phyloP scores from a whole-genome alignment of 2,888 invertebrate genomes.

The Drosophila siamana region DNA sequence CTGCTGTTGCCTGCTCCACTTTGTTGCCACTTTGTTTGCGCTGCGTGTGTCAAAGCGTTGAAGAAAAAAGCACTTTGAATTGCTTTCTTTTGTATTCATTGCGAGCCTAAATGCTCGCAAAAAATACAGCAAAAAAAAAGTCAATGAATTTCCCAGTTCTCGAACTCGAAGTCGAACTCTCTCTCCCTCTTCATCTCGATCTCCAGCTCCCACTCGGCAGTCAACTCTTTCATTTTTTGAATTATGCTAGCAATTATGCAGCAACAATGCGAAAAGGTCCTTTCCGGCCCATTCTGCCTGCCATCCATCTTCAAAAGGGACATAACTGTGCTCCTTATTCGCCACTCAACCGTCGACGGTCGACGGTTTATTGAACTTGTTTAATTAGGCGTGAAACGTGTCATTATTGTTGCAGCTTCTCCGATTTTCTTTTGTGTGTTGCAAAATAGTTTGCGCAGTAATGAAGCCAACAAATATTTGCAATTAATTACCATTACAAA shows the following conservation, averaged over 20 bases:
- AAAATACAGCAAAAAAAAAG: constrained; percentile 67
- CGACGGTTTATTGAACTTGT: constrained; percentile 79
- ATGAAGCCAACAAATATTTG: background rate
- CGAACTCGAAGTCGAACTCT: no score
- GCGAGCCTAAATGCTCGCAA: constrained; percentile 69
- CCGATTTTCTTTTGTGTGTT: constrained; percentile 11
- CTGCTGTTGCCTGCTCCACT: constrained; percentile 41
- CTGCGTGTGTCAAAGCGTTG: constrained; percentile 57
- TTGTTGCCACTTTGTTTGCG: constrained; percentile 64
- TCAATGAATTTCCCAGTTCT: constrained; percentile 74
- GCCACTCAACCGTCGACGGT: constrained; percentile 23
- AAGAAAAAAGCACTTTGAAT: constrained; percentile 15
- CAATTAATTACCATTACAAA: background rate
- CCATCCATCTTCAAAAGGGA: constrained; percentile 21
- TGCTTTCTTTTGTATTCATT: constrained; percentile 58
- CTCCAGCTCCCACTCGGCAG: constrained; percentile 2
- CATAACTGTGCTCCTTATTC: constrained; percentile 16
- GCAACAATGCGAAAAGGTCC: constrained; percentile 63
- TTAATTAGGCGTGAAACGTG: constrained; percentile 78
- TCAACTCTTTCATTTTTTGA: constrained; percentile 64
- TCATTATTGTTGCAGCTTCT: constrained; percentile 55
- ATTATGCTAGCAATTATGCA: constrained; percentile 79
- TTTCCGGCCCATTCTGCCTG: constrained; percentile 17
- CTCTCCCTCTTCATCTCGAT: no score
- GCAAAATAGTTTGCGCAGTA: background rate